These are phyloP conservation scores for Columbina picui DNA, from an alignment of 2,113 vertebrate species.

Conservation along the genomic window DNA sequence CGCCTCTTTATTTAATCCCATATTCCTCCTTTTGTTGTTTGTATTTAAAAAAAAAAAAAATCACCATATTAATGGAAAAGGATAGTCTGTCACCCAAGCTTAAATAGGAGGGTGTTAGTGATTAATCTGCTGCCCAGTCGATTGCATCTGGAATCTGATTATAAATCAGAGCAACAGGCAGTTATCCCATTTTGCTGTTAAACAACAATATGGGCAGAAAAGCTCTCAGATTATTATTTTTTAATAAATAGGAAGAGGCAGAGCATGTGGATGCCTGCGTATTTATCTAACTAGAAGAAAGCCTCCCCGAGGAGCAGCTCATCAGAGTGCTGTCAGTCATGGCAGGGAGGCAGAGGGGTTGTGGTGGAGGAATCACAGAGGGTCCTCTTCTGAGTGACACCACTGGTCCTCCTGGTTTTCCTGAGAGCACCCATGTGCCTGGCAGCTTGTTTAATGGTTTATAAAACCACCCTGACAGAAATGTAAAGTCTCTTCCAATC, in stretches of 20 bases:
- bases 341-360: background rate
- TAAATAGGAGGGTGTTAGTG: background rate
- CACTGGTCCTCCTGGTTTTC: background rate
- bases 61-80: background rate
- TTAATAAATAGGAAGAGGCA: slow-evolving; percentile 39
- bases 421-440: background rate
- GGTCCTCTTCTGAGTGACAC: background rate
- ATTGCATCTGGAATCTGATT: slow-evolving; percentile 37
- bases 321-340: background rate
- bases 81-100: background rate
- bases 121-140: background rate
- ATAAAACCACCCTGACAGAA: background rate
- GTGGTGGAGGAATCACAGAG: accelerated
- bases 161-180: background rate
- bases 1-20: background rate
- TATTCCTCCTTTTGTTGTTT: background rate
- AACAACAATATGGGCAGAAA: slow-evolving; percentile 7
- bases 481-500: background rate
- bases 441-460: background rate
- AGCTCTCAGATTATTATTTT: background rate
- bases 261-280: background rate
- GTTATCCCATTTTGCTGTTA: background rate
- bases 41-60: background rate
- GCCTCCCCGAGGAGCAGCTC: background rate
- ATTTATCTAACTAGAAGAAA: slow-evolving; percentile 4